Base-by-base conservation (phyloP, 2,113 vertebrate genomes). In the Muntiacus muntjak region DNA sequence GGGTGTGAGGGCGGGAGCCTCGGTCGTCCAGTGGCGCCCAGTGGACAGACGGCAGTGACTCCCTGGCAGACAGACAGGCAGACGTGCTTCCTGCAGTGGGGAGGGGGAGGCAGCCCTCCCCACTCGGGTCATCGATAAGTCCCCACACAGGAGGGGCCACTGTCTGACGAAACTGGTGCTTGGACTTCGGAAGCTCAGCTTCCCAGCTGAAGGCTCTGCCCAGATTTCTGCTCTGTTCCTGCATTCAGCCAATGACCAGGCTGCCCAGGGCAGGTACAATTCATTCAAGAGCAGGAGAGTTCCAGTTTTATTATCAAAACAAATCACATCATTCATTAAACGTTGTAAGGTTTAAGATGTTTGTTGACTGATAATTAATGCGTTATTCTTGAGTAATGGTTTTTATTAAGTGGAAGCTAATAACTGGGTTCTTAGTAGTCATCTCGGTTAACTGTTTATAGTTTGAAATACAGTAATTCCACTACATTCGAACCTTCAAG, bases 51-150 rank as follows among this genome's bases (percentile, higher is more conserved):
- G 0, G 9, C 25, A 40, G 79, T 5, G 14, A 36, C 33, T 40
- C 6, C 43, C 40, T 1, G 45, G 45, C 74, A 58, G 50, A 76
- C 1, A 0, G 45, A 45, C 26, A 33, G 52, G n/a, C 0, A 1
- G 82, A 6, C 11, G 0, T 45, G 43, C 17, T 45, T n/a, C 90
- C 79, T 87, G 71, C 17, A 6, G 25, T 8, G 5, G 16, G 47
- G 26, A 64, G 47, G 12, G 43, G 11, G 30, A 47, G 33, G 3
- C 2, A 7, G 81, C 25, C 40, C 67, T 28, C 25, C 26, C 36
- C 0, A 13, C 9, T 50, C 5, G 2, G 14, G 47, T 6, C 25
- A 6, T 17, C 4, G 9, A 1, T 43, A 28, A 33, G 47, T 55
- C 26, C 40, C 26, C 2, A 0, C 15, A 26, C 19, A 23, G 19